Conservation (phyloP, 2,797 vertebrate genomes). For the Pangasius macronema region DNA sequence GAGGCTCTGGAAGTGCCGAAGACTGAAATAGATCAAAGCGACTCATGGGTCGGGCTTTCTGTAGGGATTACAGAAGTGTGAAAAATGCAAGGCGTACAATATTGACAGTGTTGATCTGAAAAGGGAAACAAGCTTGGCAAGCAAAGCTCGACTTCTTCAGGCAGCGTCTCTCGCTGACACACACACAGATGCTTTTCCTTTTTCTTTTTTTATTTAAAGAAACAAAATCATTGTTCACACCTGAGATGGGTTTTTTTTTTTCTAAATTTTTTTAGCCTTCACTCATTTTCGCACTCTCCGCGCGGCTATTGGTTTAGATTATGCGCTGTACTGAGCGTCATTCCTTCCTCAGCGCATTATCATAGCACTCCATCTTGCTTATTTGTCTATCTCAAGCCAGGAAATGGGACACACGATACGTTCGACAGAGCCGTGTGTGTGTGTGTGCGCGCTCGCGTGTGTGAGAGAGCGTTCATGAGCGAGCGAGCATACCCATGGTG, state of each 20-base stretch:
- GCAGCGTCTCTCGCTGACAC: background rate
- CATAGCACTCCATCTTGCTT: conserved; percentile 21
- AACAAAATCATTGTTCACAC: background rate
- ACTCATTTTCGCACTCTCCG: background rate
- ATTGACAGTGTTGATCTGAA: conserved; percentile 66
- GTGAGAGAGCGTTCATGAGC: background rate
- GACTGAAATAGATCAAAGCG: conserved; percentile 68
- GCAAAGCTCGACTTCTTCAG: conserved; percentile 37
- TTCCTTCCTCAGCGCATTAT: conserved; percentile 22
- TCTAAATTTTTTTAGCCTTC: background rate
- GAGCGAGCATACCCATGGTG: conserved; percentile 7
- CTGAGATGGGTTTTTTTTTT: background rate
- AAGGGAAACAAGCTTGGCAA: conserved; percentile 42
- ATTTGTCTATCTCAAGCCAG: conserved; percentile 32
- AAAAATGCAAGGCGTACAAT: conserved; percentile 64
- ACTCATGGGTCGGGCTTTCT: conserved; percentile 57
- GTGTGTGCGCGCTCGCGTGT: background rate
- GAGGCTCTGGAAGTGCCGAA: conserved; percentile 62
- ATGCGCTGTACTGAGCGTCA: conserved; percentile 4
- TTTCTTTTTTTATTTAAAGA: background rate
- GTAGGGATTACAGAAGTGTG: conserved; percentile 63
- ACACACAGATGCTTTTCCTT: background rate
- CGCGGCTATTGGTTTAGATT: conserved; percentile 7
- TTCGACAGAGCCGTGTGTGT: background rate
- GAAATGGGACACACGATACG: conserved; percentile 22